Evolutionary conservation across 2,888 invertebrate genomes (phyloP).

Genomic region (Dromius quadrimaculatus): DNA sequence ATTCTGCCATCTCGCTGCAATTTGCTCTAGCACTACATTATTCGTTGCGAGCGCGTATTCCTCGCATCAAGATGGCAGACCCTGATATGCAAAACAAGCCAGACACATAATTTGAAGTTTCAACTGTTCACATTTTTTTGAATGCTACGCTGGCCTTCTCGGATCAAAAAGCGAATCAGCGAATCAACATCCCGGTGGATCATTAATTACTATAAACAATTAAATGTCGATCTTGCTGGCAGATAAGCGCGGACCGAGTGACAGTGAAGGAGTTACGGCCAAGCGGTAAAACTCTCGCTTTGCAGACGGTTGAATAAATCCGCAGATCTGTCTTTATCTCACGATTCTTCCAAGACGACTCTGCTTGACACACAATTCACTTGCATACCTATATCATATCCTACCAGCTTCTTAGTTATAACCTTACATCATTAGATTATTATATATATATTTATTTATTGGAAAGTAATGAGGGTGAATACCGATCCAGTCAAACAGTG

Average conservation of each 20-base stretch:
- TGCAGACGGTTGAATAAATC: slow-evolving; percentile 26
- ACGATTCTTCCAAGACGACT: too few relatives aligned
- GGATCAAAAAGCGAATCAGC: slow-evolving; percentile 45
- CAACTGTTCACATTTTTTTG: slow-evolving; percentile 49
- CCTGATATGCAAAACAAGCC: slow-evolving; percentile 51
- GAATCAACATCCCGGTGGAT: slow-evolving; percentile 48
- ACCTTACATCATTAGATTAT: too few relatives aligned
- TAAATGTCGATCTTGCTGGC: slow-evolving; percentile 49
- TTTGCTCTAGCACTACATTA: slow-evolving; percentile 42
- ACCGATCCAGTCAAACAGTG: too few relatives aligned
- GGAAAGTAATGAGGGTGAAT: too few relatives aligned
- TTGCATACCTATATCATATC: too few relatives aligned
- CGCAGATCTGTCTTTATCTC: slow-evolving; percentile 29
- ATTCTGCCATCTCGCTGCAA: slow-evolving; percentile 41
- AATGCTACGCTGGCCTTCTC: slow-evolving; percentile 37
- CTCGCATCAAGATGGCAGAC: slow-evolving; percentile 48
- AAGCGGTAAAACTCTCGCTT: slow-evolving; percentile 35
- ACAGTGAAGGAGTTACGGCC: slow-evolving; percentile 50
- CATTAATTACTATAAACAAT: slow-evolving; percentile 53
- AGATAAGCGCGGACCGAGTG: slow-evolving; percentile 43
- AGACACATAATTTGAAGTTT: slow-evolving; percentile 52
- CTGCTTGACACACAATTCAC: too few relatives aligned
- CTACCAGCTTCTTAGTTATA: too few relatives aligned
- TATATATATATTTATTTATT: too few relatives aligned
- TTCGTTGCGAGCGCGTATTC: slow-evolving; percentile 34